Conservation (phyloP, 2,113 vertebrate genomes). For the Corydoras sp. region DNA sequence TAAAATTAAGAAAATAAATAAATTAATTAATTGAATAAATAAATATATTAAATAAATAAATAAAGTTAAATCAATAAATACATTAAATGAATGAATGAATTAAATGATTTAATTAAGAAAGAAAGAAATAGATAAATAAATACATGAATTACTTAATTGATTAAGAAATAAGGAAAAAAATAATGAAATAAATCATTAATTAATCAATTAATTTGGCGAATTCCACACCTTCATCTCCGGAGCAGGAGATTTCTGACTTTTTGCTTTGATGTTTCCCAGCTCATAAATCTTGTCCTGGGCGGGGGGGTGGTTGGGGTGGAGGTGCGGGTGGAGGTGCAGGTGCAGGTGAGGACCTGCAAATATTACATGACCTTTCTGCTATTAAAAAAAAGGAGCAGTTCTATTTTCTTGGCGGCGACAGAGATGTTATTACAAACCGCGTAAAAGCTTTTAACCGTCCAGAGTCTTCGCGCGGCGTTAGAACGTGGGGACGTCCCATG, state of each 20-base stretch:
- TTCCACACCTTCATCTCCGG: conserved; percentile 23
- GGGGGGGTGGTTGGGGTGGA: not conserved
- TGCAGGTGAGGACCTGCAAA: not conserved
- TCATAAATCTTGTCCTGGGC: conserved; percentile 7
- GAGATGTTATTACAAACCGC: not conserved
- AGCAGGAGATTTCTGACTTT: conserved; percentile 21
- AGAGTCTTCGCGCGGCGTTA: not conserved
- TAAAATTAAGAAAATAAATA: too few species aligned
- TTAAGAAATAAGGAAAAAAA: too few species aligned
- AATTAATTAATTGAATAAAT: too few species aligned
- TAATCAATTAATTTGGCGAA: too few species aligned
- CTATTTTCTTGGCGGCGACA: not conserved
- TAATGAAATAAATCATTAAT: too few species aligned
- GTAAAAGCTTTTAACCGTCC: not conserved
- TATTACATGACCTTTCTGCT: conserved; percentile 16
- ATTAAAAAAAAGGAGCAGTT: conserved; percentile 4
- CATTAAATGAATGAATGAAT: too few species aligned
- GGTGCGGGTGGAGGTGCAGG: too few species aligned
- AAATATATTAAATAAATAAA: too few species aligned
- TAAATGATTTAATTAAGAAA: too few species aligned
- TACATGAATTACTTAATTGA: too few species aligned
- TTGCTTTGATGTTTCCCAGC: conserved; percentile 1
- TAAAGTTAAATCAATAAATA: too few species aligned
- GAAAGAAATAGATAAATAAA: too few species aligned
- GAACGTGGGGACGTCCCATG: not conserved